Conservation (phyloP, 2,888 invertebrate species). For the Geophilus truncorum region DNA sequence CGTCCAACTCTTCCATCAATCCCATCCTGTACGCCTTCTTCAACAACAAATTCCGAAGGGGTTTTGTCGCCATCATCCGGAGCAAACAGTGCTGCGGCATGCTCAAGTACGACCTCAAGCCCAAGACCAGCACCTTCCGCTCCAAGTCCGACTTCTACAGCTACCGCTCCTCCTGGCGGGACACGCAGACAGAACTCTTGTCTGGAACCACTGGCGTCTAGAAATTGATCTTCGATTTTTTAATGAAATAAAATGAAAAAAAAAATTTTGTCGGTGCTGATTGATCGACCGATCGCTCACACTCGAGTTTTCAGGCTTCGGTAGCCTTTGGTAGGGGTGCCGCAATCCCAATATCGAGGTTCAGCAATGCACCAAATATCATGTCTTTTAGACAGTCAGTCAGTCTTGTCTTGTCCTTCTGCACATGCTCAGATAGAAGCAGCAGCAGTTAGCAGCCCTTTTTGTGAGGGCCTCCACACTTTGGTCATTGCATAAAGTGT, state of each 20-base stretch:
- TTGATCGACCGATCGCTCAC: not conserved
- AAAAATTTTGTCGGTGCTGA: not conserved
- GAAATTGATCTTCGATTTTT: no score
- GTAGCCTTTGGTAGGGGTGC: slow-evolving; percentile 35
- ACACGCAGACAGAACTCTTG: slow-evolving; percentile 32
- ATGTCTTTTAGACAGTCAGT: not conserved
- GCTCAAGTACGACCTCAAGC: slow-evolving; percentile 63
- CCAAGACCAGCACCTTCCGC: slow-evolving; percentile 35
- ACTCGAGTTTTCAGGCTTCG: slow-evolving; percentile 27
- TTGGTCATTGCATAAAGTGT: slow-evolving; percentile 7
- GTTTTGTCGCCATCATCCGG: slow-evolving; percentile 81
- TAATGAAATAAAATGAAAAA: not conserved
- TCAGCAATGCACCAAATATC: not conserved
- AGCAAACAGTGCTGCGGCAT: slow-evolving; percentile 80
- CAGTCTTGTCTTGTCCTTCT: slow-evolving; percentile 19
- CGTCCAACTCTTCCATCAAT: slow-evolving; percentile 92
- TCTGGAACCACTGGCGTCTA: slow-evolving; percentile 30
- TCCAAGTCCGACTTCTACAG: slow-evolving; percentile 35
- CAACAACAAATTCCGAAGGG: slow-evolving; percentile 86
- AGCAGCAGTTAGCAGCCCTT: slow-evolving; percentile 20
- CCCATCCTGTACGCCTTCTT: slow-evolving; percentile 91
- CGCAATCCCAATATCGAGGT: not conserved
- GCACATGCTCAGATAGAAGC: slow-evolving; percentile 27
- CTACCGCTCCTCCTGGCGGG: slow-evolving; percentile 35
- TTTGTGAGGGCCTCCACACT: not conserved